Evolutionary conservation across 2,797 vertebrate species (phyloP), one percentile per base, ranked within the genome.

Genomic region (Bucorvus abyssinicus): DNA sequence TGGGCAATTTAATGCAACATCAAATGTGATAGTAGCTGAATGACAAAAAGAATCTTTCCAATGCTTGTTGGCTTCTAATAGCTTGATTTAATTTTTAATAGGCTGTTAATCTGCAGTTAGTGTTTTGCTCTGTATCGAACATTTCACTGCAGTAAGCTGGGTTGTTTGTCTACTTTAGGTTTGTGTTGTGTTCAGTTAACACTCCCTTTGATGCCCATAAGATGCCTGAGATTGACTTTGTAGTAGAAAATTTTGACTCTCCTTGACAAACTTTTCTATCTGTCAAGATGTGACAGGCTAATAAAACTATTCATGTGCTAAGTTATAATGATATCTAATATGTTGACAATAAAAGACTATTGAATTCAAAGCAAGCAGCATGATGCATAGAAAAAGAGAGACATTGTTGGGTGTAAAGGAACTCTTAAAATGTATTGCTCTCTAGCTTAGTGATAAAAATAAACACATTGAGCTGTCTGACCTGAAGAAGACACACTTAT

Each of bases 1-100:
- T 85, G 88, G 95, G 73, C 93, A 95, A 94, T 96, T 95, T 97
- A 96, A 96, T 95, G 90, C 76, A 45, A 92, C 94, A 95, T 97
- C 94, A 94, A 87, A 96, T 63, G 61, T 20, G 38, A 84, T 71
- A 93, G 74, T 53, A 94, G 86, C 67, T 76, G 77, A 91, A 94
- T 94, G 96, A 88, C 78, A 96, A 97, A 96, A 93, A 96, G 84
- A 92, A 91, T 40, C 36, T 87, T 89, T 92, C 69, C 50, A 71
- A 65, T 84, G 82, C 88, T 94, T 78, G 64, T 92, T 95, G 86
- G 82, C 86, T 94, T 94, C 84, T 92, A 95, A 91, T 86, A 94
- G 95, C 96, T 94, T 95, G 86, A 91, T 96, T 97, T 95, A 92
- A 94, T 89, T 97, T 96, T 96, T 88, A 96, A 96, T 96, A 94